These are phyloP conservation scores for Stratiomys singularior DNA, from an alignment of 2,888 invertebrate genomes.

Conservation along the genomic window DNA sequence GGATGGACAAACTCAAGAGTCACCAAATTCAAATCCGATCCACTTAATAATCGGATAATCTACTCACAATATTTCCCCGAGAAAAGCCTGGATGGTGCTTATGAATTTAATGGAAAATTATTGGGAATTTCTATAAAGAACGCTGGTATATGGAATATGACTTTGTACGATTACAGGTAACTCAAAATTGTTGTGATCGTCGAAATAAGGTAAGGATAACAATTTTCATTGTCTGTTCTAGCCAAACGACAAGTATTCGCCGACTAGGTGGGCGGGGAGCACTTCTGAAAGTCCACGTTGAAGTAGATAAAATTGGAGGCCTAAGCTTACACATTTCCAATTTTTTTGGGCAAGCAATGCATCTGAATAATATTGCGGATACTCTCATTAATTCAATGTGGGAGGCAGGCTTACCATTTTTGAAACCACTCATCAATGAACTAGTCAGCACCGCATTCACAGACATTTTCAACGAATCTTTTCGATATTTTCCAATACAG, in stretches of 20 bases:
- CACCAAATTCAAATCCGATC: conserved; percentile 78
- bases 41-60: conserved; percentile 72
- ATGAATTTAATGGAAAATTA: conserved; percentile 72
- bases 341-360: conserved; percentile 73
- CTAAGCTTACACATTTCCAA: conserved; percentile 82
- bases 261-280: conserved; percentile 64
- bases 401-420: conserved; percentile 81
- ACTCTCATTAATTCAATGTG: conserved; percentile 82
- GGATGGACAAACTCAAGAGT: conserved; percentile 83
- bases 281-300: conserved; percentile 73
- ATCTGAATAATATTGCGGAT: conserved; percentile 73
- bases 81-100: conserved; percentile 77
- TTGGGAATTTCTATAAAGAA: conserved; percentile 73
- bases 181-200: conserved; percentile 1
- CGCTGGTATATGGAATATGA: conserved; percentile 79
- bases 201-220: too few relatives aligned
- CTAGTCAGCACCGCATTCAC: conserved; percentile 85
- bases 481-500: conserved; percentile 77
- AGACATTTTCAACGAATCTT: conserved; percentile 81
- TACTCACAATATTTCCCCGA: conserved; percentile 87
- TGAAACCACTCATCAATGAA: conserved; percentile 82
- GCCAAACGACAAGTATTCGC: conserved; percentile 67
- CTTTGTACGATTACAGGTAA: conserved; percentile 73
- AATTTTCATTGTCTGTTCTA: conserved; percentile 53
- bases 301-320: conserved; percentile 79